Percentiles rank a stretch among this genome's conserved stretches.
These are phyloP conservation scores for Copsychus sechellarum DNA, from an alignment of 2,113 vertebrate species.

Conservation along the genomic window DNA sequence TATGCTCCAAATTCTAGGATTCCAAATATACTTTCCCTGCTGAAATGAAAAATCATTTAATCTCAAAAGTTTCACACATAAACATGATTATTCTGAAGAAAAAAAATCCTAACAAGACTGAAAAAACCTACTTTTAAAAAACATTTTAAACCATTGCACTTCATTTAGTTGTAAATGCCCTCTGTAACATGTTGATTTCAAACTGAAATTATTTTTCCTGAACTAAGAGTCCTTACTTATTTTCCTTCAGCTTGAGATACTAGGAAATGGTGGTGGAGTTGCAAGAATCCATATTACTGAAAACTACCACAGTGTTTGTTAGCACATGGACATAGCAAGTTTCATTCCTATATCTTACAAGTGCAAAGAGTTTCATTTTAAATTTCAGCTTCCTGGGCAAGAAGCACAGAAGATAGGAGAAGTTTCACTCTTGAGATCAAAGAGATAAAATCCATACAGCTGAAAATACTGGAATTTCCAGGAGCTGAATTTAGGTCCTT, in stretches of 20 bases:
- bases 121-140: neutral
- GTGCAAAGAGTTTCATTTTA: neutral
- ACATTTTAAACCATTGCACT: neutral
- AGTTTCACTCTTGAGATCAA: neutral
- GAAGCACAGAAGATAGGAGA: neutral
- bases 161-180: neutral
- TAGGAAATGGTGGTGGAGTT: neutral
- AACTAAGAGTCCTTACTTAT: neutral
- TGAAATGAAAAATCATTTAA: neutral
- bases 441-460: neutral
- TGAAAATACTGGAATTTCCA: slow-evolving; percentile 10
- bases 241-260: neutral
- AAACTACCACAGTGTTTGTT: neutral
- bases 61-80: neutral
- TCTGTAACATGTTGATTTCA: neutral
- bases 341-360: neutral
- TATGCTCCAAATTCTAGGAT: slow-evolving; percentile 4
- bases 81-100: neutral
- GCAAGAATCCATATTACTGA: neutral
- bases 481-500: neutral
- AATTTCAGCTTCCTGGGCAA: slow-evolving; percentile 19
- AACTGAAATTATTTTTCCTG: neutral
- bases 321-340: neutral
- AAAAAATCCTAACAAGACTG: neutral
- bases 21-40: neutral